Evolutionary conservation across 1,140 invertebrate genomes (phyloP).

Genomic region (Oedothorax gibbosus): DNA sequence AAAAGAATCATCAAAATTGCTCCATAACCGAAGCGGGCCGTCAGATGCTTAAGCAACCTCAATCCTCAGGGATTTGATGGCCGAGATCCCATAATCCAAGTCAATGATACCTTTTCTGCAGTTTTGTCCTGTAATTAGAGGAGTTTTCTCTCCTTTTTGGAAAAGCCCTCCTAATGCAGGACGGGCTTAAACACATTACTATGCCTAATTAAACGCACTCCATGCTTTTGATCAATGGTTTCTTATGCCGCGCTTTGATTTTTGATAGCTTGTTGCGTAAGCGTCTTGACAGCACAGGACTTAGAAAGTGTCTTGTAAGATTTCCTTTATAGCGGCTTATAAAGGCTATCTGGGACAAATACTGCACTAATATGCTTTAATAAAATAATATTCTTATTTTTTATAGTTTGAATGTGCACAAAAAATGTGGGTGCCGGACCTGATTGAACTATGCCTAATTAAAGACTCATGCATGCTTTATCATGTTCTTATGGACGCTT

Average conservation of each 20-base stretch:
- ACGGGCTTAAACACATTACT: conserved; percentile 59
- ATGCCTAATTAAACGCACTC: conserved; percentile 59
- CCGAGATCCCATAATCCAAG: conserved; percentile 55
- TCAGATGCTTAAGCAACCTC: conserved; percentile 52
- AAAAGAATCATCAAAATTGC: conserved; percentile 57
- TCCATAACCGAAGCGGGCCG: conserved; percentile 37
- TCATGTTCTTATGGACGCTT: too few relatives aligned
- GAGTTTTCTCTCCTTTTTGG: conserved; percentile 53
- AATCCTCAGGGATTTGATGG: conserved; percentile 56
- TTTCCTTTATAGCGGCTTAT: too few relatives aligned
- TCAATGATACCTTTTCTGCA: conserved; percentile 59
- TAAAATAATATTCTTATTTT: too few relatives aligned
- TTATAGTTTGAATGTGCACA: too few relatives aligned
- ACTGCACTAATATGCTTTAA: too few relatives aligned
- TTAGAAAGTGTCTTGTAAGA: too few relatives aligned
- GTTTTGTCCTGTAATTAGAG: conserved; percentile 42
- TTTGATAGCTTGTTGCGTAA: conserved; percentile 49
- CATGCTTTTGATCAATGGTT: conserved; percentile 59
- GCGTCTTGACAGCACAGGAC: not conserved
- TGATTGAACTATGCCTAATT: too few relatives aligned
- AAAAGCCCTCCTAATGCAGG: conserved; percentile 51
- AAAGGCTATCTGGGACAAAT: too few relatives aligned
- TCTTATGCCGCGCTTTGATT: conserved; percentile 32
- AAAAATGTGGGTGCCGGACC: too few relatives aligned
- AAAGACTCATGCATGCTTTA: too few relatives aligned